A percentile compares a stretch with the other conserved stretches of the same genome.
Evolutionary conservation across 1,140 invertebrate species (phyloP).

Genomic region (Tetragnatha versicolor): DNA sequence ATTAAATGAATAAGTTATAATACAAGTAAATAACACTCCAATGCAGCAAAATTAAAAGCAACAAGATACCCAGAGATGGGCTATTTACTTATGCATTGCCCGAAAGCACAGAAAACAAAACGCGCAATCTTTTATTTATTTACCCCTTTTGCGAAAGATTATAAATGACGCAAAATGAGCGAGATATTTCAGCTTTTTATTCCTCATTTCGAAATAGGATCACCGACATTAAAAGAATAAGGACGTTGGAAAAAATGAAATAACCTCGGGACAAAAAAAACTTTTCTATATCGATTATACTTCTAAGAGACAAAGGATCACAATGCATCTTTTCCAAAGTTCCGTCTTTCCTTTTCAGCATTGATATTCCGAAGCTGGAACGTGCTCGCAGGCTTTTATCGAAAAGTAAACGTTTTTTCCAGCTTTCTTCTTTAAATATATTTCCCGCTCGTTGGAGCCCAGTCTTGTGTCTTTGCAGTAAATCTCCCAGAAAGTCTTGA

Average conservation of each 20-base stretch:
- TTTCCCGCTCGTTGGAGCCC: neutral
- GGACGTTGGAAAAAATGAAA: neutral
- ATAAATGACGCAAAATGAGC: no score
- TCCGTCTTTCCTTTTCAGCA: neutral
- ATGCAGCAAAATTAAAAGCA: no score
- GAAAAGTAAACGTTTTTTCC: neutral
- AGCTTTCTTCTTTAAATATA: no score
- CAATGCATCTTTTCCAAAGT: neutral
- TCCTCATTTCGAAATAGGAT: neutral
- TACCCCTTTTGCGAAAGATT: no score
- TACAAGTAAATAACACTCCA: no score
- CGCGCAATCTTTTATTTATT: no score
- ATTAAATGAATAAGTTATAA: no score
- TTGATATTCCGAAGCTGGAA: neutral
- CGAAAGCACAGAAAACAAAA: no score
- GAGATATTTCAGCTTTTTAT: neutral
- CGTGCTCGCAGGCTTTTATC: neutral
- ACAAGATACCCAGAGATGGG: no score
- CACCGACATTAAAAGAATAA: neutral
- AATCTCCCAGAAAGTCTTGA: neutral
- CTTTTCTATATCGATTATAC: neutral
- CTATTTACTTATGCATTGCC: no score
- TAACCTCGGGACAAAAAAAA: neutral
- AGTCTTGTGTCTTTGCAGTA: neutral
- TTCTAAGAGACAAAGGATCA: neutral